A percentile compares a stretch with the other conserved stretches of the same genome.
phyloP scores from a whole-genome alignment of 2,113 vertebrate species.

The Condylura cristata region DNA sequence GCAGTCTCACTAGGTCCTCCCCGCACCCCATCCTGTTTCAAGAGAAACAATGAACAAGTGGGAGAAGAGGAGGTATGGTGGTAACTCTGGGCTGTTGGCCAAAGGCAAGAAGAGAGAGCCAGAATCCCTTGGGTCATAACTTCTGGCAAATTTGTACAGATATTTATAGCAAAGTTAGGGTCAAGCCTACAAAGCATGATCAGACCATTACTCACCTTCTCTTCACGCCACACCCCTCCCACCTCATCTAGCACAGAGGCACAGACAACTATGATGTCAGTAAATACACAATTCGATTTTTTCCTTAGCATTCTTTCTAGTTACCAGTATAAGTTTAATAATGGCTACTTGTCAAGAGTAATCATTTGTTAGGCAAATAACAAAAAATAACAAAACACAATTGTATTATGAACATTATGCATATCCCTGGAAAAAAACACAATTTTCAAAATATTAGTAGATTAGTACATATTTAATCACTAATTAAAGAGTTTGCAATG shows the following conservation, averaged over 20 bases:
- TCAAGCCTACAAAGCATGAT: not conserved
- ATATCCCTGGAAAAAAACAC: slow-evolving; percentile 4
- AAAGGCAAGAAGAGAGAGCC: not conserved
- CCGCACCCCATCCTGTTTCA: not conserved
- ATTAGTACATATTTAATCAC: slow-evolving; percentile 29
- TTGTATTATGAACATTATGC: not conserved
- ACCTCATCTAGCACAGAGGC: not conserved
- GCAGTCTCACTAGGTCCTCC: not conserved
- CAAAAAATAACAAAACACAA: not conserved
- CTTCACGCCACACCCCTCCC: not conserved
- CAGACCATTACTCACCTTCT: not conserved
- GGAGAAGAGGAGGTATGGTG: not conserved
- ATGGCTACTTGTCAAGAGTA: not conserved
- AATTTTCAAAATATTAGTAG: slow-evolving; percentile 17
- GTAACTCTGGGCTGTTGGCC: not conserved
- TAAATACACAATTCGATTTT: slow-evolving; percentile 22
- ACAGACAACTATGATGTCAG: not conserved
- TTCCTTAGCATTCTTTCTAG: not conserved
- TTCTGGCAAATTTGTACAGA: slow-evolving; percentile 27
- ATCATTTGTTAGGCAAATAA: not conserved
- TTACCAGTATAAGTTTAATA: not conserved
- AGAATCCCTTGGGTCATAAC: not conserved
- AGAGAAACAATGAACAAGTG: not conserved
- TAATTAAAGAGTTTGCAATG: not conserved
- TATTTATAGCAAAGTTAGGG: slow-evolving; percentile 9